Percentiles rank a stretch among this genome's conserved stretches.
Evolutionary conservation across 2,797 vertebrate species (phyloP).

Genomic region (Limosa lapponica): DNA sequence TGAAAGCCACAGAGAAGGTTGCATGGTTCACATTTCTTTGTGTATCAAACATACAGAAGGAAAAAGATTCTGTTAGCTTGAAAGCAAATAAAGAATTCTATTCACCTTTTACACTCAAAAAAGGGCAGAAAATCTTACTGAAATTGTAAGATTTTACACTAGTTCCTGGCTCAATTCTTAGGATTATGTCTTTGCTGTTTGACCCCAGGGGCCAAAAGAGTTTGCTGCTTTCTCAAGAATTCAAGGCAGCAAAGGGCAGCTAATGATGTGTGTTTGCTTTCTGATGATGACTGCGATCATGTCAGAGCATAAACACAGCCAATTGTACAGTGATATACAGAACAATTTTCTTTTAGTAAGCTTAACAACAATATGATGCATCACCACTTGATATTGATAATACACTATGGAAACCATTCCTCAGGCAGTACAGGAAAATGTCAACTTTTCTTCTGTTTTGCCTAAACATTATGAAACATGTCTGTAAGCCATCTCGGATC

Average conservation of each 20-base stretch:
- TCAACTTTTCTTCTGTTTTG: neutral
- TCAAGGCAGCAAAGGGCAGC: neutral
- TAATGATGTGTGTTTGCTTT: neutral
- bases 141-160: neutral
- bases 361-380: neutral
- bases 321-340: neutral
- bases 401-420: neutral
- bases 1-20: neutral
- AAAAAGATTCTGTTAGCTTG: neutral
- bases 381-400: neutral
- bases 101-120: neutral
- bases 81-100: neutral
- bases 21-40: neutral
- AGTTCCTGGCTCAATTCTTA: neutral
- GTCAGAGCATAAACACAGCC: neutral
- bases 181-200: neutral
- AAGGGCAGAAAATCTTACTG: accelerated
- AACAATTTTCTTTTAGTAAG: neutral
- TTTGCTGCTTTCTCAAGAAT: neutral
- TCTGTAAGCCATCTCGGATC: neutral
- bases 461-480: neutral
- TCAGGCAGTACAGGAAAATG: neutral
- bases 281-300: neutral
- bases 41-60: neutral
- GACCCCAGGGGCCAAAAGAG: accelerated